Conservation (phyloP, 2,888 invertebrate species). For the Pasiphila rectangulata region DNA sequence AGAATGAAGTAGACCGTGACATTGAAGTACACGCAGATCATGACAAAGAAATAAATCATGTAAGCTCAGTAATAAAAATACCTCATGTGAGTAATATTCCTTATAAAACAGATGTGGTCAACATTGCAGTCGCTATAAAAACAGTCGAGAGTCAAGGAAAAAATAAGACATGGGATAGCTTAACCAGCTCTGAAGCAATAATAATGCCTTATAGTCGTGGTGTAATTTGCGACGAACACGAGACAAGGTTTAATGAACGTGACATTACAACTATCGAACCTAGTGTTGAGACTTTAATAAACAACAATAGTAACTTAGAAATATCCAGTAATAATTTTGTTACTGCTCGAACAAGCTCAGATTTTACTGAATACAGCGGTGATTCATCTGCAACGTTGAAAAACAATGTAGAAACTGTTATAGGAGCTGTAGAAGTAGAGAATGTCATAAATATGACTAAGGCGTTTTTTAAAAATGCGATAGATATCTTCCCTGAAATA, state of each 20-base stretch:
- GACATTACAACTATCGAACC: constrained; percentile 26
- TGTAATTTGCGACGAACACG: constrained; percentile 31
- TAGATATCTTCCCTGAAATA: constrained; percentile 42
- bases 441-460: constrained; percentile 6
- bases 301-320: constrained; percentile 20
- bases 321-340: constrained; percentile 38
- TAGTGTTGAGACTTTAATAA: constrained; percentile 37
- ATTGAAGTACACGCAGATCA: constrained; percentile 24
- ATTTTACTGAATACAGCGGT: constrained; percentile 37
- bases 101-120: constrained; percentile 48
- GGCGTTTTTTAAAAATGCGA: constrained; percentile 41
- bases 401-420: constrained; percentile 12
- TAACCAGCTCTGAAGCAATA: constrained; percentile 38
- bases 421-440: constrained; percentile 10
- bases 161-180: constrained; percentile 26
- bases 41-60: constrained; percentile 21
- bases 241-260: constrained; percentile 2
- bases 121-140: constrained; percentile 49
- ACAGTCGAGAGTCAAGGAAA: constrained; percentile 21
- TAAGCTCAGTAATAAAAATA: constrained; percentile 33
- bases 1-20: not conserved
- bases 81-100: constrained; percentile 26
- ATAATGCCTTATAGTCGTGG: constrained; percentile 17
- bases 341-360: constrained; percentile 44
- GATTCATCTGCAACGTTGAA: constrained; percentile 38